Evolutionary conservation across 2,888 invertebrate genomes (phyloP).

Genomic region (Eugnorisma glareosa): DNA sequence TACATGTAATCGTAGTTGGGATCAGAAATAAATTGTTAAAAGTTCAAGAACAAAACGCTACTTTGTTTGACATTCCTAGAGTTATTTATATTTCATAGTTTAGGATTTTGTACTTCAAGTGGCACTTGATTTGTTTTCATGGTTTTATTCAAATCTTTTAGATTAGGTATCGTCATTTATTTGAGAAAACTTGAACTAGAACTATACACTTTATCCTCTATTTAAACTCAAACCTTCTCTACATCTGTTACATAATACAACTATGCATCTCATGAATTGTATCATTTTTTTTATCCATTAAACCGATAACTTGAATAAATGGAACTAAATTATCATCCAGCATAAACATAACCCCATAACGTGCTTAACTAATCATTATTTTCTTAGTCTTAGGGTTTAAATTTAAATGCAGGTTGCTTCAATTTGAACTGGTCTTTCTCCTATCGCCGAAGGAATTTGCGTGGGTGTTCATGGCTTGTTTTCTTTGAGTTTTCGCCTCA

Average conservation of each 20-base stretch:
- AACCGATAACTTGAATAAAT: conserved; percentile 50
- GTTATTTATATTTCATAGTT: conserved; percentile 45
- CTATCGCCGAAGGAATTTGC: conserved; percentile 75
- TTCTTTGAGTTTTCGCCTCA: conserved; percentile 86
- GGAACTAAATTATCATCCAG: conserved; percentile 34
- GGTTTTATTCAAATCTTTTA: background rate
- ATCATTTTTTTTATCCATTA: conserved; percentile 46
- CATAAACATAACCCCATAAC: background rate
- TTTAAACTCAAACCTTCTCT: background rate
- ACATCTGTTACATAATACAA: conserved; percentile 25
- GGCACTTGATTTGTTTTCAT: conserved; percentile 22
- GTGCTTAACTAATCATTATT: conserved; percentile 4
- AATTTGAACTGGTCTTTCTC: conserved; percentile 44
- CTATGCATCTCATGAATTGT: conserved; percentile 39
- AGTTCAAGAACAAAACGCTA: conserved; percentile 65
- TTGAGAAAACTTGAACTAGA: background rate
- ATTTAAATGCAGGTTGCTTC: background rate
- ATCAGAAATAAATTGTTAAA: conserved; percentile 67
- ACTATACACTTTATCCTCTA: background rate
- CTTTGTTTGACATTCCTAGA: conserved; percentile 61
- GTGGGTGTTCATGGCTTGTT: conserved; percentile 83
- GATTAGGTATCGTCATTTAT: background rate
- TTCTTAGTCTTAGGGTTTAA: conserved; percentile 1
- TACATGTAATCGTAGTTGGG: conserved; percentile 50
- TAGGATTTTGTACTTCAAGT: conserved; percentile 30